Percentiles rank a stretch among this genome's conserved stretches.
Conservation (phyloP, 1,140 invertebrate species). For the Micrasema longulum region DNA sequence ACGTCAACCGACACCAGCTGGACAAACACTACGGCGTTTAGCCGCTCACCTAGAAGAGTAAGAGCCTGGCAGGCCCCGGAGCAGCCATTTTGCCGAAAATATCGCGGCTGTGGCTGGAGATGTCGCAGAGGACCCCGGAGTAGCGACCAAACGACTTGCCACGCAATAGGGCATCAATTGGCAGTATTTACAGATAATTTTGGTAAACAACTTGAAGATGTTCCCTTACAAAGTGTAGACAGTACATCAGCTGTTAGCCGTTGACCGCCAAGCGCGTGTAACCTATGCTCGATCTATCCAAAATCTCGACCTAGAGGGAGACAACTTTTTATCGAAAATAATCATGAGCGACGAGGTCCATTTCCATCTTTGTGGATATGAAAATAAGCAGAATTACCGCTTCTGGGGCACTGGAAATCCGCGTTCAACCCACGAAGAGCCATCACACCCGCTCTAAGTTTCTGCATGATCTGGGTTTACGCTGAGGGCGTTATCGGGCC, state of each 20-base stretch:
- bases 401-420: conserved; percentile 11
- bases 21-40: no score
- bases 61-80: no score
- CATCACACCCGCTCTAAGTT: conserved; percentile 8
- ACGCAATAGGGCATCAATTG: conserved; percentile 9
- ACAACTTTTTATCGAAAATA: no score
- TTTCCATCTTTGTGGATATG: conserved; percentile 7
- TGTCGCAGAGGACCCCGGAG: conserved; percentile 1
- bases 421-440: conserved; percentile 3
- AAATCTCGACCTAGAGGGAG: conserved; percentile 2
- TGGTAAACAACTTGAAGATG: conserved; percentile 11
- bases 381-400: conserved; percentile 2
- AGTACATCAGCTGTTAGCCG: no score
- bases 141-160: conserved; percentile 7
- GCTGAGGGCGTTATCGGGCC: conserved; percentile 39
- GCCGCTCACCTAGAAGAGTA: no score
- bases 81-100: no score
- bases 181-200: conserved; percentile 8
- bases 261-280: no score
- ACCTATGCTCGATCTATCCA: background rate
- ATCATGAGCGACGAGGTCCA: no score
- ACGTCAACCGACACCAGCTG: no score
- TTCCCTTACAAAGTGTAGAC: no score
- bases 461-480: no score
- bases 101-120: no score